Evolutionary conservation across 2,888 invertebrate genomes (phyloP), one percentile per base, ranked within the genome.

Genomic region (Tenodera sinensis): DNA sequence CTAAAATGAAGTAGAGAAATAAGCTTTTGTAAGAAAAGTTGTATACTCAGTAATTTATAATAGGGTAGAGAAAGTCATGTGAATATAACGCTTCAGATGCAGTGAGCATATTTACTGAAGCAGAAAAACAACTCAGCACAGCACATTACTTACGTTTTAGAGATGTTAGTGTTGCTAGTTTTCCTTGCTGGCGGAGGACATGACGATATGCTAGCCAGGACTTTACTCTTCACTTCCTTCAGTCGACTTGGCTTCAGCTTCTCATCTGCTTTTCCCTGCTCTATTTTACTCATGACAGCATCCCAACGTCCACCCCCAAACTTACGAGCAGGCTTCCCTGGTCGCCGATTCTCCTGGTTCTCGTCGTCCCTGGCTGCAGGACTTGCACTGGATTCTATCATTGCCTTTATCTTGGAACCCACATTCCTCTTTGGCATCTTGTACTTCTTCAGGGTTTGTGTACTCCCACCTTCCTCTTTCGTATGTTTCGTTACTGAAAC

Each of bases 141-240:
- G n/a, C n/a, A n/a, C n/a, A n/a, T n/a, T n/a, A 42, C 25, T 71
- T 20, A 71, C 54, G 20, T 71, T 71, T 71, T 83, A 0, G 87
- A 87, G 42, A n/a, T 83, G 83, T 25, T 83, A 2, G 83, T 87
- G 82, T 87, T 89, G 30, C 86, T 54, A n/a, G 83, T 71, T 42
- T 90, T 89, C 34, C 9, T 28, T 1, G 71, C 71, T n/a, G 81
- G 54, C 1, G 85, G 15, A 2, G 88, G 83, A 12, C 88, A 42
- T 6, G 82, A 82, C 15, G 88, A 47, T 28, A 91, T 87, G 85
- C 90, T 91, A 9, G 91, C 94, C 92, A 95, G 95, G 90, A 98
- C 96, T 93, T 97, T 97, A 85, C 98, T 97, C 93, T 98, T 98
- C 81, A 98, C 96, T 93, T 98, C 98, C 93, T 97, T 97, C 91